These are phyloP conservation scores for Embiotoca jacksoni DNA, from an alignment of 2,113 vertebrate species.

Conservation along the genomic window DNA sequence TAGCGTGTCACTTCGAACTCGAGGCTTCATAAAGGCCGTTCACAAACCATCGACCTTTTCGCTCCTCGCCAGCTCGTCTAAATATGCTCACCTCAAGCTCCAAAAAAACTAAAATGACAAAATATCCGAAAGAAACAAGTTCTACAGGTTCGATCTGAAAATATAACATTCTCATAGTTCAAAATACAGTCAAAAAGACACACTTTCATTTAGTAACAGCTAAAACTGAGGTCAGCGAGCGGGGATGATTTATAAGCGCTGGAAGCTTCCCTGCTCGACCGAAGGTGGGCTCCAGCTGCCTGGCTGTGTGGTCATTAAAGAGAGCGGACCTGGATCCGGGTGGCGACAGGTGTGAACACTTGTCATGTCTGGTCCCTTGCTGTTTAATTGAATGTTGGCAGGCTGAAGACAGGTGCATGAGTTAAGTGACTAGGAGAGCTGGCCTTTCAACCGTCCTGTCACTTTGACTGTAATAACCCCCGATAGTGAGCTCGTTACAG, in stretches of 20 bases:
- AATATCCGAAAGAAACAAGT: not conserved
- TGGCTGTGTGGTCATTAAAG: constrained; percentile 21
- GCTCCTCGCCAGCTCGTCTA: too few species aligned
- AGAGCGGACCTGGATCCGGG: constrained; percentile 28
- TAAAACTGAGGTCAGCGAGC: not conserved
- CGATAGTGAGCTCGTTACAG: constrained; percentile 29
- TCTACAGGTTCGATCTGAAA: not conserved
- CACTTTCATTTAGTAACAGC: not conserved
- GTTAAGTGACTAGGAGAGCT: constrained; percentile 46
- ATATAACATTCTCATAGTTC: not conserved
- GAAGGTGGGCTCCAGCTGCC: constrained; percentile 10
- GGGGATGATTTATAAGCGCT: constrained; percentile 1
- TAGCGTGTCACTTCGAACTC: too few species aligned
- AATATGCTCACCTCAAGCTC: too few species aligned
- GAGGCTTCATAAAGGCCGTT: too few species aligned
- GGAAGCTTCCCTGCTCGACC: not conserved
- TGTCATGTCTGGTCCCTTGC: constrained; percentile 32
- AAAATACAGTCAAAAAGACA: not conserved
- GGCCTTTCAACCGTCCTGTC: constrained; percentile 53
- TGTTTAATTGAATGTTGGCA: constrained; percentile 61
- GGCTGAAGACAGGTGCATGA: constrained; percentile 46
- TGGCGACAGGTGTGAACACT: constrained; percentile 54
- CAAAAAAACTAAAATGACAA: too few species aligned
- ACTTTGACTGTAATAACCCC: constrained; percentile 43
- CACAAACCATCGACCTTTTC: too few species aligned